Percentiles rank a stretch among this genome's conserved stretches.
Evolutionary conservation across 1,140 invertebrate genomes (phyloP).

Genomic region (Drosophila melanica): DNA sequence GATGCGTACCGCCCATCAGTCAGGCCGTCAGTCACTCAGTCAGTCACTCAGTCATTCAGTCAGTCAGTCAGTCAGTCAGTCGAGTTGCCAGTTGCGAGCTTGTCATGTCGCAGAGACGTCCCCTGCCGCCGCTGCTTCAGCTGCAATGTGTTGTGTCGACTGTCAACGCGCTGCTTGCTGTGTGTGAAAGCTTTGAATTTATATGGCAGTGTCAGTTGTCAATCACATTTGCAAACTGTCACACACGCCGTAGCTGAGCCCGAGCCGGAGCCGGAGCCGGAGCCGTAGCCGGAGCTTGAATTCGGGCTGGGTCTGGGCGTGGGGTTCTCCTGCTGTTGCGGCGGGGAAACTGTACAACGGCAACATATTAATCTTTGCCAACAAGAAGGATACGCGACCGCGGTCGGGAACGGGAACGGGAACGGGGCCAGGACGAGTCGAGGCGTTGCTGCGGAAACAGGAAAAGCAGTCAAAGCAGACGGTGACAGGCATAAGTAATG

Average conservation of each 20-base stretch:
- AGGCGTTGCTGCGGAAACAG: slow-evolving; percentile 71
- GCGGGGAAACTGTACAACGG: slow-evolving; percentile 58
- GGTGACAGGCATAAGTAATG: slow-evolving; percentile 82
- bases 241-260: slow-evolving; percentile 58
- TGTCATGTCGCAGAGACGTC: slow-evolving; percentile 56
- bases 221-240: slow-evolving; percentile 83
- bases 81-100: slow-evolving; percentile 33
- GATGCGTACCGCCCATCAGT: slow-evolving; percentile 45
- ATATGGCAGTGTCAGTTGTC: slow-evolving; percentile 81
- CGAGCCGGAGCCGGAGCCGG: neutral
- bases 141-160: slow-evolving; percentile 45
- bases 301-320: slow-evolving; percentile 2
- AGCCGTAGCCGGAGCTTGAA: slow-evolving; percentile 1
- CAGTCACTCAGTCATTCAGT: slow-evolving; percentile 39
- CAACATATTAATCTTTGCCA: slow-evolving; percentile 83
- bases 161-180: slow-evolving; percentile 50
- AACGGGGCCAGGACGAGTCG: neutral
- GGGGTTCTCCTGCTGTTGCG: neutral
- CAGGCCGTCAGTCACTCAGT: slow-evolving; percentile 45
- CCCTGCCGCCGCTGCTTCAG: slow-evolving; percentile 15
- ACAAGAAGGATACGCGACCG: slow-evolving; percentile 56
- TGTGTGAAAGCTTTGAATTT: slow-evolving; percentile 76
- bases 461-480: slow-evolving; percentile 69
- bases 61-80: slow-evolving; percentile 34
- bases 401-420: too few species aligned